These are phyloP conservation scores for Coelinius sp. DNA, from an alignment of 2,888 invertebrate species.

Conservation along the genomic window DNA sequence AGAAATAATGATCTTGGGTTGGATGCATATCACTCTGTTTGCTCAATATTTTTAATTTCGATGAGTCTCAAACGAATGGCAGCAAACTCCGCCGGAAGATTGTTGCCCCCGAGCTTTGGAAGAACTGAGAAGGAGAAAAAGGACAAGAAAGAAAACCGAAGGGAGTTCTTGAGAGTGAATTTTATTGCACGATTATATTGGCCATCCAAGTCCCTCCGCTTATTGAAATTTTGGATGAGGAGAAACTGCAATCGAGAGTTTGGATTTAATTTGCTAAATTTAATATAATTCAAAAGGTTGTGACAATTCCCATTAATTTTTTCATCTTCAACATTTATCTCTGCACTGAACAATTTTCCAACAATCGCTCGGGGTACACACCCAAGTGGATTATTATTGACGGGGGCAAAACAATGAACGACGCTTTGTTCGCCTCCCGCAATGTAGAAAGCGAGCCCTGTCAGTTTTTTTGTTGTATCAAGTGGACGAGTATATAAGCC, in stretches of 20 bases:
- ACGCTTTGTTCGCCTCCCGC: conserved; percentile 37
- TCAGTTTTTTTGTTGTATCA: conserved; percentile 39
- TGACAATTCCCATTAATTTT: too few relatives aligned
- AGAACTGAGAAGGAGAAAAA: conserved; percentile 26
- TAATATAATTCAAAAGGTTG: too few relatives aligned
- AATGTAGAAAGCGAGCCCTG: conserved; percentile 35
- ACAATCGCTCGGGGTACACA: conserved; percentile 1
- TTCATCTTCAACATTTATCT: conserved; percentile 11
- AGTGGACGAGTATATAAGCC: conserved; percentile 40
- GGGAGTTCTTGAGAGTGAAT: conserved; percentile 62
- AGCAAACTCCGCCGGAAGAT: neutral
- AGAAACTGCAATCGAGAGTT: too few relatives aligned
- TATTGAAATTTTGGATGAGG: too few relatives aligned
- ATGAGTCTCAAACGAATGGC: conserved; percentile 3
- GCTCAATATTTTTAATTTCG: neutral
- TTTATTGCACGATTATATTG: conserved; percentile 67
- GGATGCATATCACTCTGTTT: too few relatives aligned
- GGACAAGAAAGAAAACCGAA: conserved; percentile 27
- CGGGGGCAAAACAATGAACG: conserved; percentile 66
- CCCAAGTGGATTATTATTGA: conserved; percentile 69
- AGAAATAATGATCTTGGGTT: too few relatives aligned
- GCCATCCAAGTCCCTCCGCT: too few relatives aligned
- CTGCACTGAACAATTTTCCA: conserved; percentile 9
- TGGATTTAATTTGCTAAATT: too few relatives aligned
- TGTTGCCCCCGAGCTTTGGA: neutral